These are phyloP conservation scores for Desoria tigrina DNA, from an alignment of 2,888 invertebrate species.

Conservation along the genomic window DNA sequence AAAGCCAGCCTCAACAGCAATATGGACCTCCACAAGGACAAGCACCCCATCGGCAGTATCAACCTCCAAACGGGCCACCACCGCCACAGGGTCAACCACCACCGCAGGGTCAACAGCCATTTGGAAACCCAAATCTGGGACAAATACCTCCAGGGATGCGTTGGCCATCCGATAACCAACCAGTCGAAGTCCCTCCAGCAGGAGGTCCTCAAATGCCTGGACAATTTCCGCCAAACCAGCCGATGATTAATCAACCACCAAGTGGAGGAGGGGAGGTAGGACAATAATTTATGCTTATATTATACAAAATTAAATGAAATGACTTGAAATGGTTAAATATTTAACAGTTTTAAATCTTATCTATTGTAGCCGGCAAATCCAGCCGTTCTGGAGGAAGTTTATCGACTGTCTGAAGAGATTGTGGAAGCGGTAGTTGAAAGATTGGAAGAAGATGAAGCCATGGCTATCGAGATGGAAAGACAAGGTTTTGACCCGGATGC, in stretches of 20 bases:
- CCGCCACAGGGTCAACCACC: too few species aligned
- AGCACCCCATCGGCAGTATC: too few species aligned
- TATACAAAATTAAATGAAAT: not conserved
- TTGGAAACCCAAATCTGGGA: too few species aligned
- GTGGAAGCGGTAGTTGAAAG: slow-evolving; percentile 13
- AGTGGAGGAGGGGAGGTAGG: not conserved
- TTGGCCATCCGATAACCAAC: too few species aligned
- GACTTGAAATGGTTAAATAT: not conserved
- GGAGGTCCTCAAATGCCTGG: not conserved
- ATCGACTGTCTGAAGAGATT: slow-evolving; percentile 8
- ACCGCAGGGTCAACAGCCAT: too few species aligned
- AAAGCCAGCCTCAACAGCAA: too few species aligned
- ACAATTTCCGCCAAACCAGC: not conserved
- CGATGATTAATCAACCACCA: not conserved
- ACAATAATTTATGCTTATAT: not conserved
- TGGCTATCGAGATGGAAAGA: slow-evolving; percentile 10
- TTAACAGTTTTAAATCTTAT: too few species aligned
- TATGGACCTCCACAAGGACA: too few species aligned
- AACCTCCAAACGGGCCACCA: too few species aligned
- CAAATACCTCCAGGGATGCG: too few species aligned
- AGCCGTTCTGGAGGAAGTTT: not conserved
- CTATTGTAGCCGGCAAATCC: not conserved
- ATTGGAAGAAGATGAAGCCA: slow-evolving; percentile 7
- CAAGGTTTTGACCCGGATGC: slow-evolving; percentile 9
- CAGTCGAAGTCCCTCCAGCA: not conserved